phyloP scores from a whole-genome alignment of 2,113 vertebrate genomes.

The Dasyprocta punctata region DNA sequence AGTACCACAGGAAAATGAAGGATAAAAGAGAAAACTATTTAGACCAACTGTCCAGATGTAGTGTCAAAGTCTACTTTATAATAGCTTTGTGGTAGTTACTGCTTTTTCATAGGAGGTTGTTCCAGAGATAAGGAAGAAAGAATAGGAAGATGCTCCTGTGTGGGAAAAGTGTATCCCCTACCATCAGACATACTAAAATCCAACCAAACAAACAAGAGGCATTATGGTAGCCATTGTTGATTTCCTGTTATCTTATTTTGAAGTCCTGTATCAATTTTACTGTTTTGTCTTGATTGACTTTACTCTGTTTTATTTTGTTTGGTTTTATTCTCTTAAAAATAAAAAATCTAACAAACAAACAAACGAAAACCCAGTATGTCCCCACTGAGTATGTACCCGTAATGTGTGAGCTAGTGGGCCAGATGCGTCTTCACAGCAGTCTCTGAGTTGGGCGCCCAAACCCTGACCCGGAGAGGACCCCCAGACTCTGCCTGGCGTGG shows the following conservation, averaged over 20 bases:
- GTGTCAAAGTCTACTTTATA: not conserved
- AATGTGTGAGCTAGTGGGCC: not conserved
- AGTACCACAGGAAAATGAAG: not conserved
- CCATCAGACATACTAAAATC: too few species aligned
- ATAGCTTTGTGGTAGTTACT: not conserved
- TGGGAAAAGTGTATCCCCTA: not conserved
- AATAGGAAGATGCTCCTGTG: not conserved
- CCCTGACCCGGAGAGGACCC: not conserved
- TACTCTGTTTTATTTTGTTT: too few species aligned
- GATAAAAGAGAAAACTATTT: conserved; percentile 46
- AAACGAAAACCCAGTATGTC: not conserved
- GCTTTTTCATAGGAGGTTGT: not conserved
- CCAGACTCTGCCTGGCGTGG: not conserved
- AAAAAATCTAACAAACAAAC: too few species aligned
- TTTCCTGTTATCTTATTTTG: too few species aligned
- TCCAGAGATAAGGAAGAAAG: not conserved
- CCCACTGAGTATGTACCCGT: not conserved
- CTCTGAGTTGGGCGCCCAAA: not conserved
- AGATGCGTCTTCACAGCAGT: not conserved
- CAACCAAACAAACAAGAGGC: too few species aligned
- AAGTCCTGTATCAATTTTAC: too few species aligned
- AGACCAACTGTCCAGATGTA: not conserved
- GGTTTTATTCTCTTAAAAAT: too few species aligned
- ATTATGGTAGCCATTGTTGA: too few species aligned
- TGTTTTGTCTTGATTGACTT: too few species aligned